Base-by-base conservation (phyloP, 1,140 invertebrate species). In the Phenacoccus solenopsis region DNA sequence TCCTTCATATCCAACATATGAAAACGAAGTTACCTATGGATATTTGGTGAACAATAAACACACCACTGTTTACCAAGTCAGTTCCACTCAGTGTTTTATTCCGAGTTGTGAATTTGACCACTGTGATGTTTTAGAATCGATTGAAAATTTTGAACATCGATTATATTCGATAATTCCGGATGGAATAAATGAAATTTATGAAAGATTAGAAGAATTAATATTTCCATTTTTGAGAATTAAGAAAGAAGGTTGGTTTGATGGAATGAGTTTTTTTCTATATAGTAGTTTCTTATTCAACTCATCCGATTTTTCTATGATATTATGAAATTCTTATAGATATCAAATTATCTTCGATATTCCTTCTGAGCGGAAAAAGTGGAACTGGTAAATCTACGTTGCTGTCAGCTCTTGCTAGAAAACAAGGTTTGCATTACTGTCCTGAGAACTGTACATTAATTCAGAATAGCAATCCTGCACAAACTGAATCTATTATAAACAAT, bases 391-490 rank as follows among this genome's bases (percentile, higher is more conserved):
- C 59, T 1, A 64, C 59, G 16, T 24, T 64, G 20, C 9, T 64
- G 9, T 4, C 4, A 16, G 59, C 21, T 16, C 13, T 64, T 2
- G 20, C 13, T 24, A 64, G 25, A 64, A 64, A 64, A 64, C 21
- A 64, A 3, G 59, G 59, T 24, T 10, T 64, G 22, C 59, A 25
- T 27, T 64, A 64, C 16, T 64, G 59, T 9, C 13, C 59, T 24
- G 59, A 64, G 16, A 64, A 64, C 25, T 64, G 59, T 24, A 64
- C 16, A 10, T 27, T 24, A 25, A 24, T 64, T 25, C 59, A 64
- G 22, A 64, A 64, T 27, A 64, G 25, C 25, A 24, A 64, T 64
- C 59, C 59, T 24, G 59, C 59, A 10, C 59, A 64, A 64, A 64
- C 13, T 24, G 59, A 64, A 64, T 64, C 59, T 9, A 64, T 27